Percentiles rank a stretch among this genome's conserved stretches.
Conservation (phyloP, 2,113 vertebrate genomes). For the Caracal caracal region DNA sequence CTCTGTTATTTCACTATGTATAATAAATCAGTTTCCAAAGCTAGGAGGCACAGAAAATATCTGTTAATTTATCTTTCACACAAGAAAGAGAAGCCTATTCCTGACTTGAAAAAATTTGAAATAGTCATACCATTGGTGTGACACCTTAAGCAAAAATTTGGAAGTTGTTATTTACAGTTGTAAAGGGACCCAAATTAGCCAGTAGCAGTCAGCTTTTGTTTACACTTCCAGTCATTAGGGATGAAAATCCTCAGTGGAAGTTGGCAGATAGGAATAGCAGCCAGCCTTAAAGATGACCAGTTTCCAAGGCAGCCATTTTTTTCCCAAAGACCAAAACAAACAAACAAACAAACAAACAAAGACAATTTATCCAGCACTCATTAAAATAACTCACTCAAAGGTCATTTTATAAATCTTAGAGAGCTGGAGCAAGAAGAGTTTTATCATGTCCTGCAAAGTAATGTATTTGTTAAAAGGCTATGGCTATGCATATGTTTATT, state of each 20-base stretch:
- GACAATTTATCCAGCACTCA: not conserved
- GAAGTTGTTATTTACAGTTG: not conserved
- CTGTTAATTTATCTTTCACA: conserved; percentile 23
- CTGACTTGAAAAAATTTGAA: not conserved
- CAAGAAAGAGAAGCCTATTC: not conserved
- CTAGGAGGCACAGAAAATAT: not conserved
- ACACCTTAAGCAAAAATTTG: not conserved
- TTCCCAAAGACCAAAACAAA: conserved; percentile 3
- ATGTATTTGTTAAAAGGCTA: not conserved
- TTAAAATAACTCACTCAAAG: not conserved
- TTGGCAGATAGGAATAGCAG: not conserved
- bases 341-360: not conserved
- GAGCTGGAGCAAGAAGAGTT: not conserved
- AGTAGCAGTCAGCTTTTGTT: not conserved
- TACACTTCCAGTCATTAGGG: not conserved
- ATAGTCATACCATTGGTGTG: not conserved
- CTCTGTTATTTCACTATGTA: not conserved
- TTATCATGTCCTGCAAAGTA: not conserved
- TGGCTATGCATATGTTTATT: not conserved
- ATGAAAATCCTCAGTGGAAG: not conserved
- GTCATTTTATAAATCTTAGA: not conserved
- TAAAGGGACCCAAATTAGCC: not conserved
- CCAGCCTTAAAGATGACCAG: not conserved
- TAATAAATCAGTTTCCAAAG: conserved; percentile 14
- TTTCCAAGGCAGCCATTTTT: not conserved